These are phyloP conservation scores for Apotomis capreana DNA, from an alignment of 2,888 invertebrate species.

Conservation along the genomic window DNA sequence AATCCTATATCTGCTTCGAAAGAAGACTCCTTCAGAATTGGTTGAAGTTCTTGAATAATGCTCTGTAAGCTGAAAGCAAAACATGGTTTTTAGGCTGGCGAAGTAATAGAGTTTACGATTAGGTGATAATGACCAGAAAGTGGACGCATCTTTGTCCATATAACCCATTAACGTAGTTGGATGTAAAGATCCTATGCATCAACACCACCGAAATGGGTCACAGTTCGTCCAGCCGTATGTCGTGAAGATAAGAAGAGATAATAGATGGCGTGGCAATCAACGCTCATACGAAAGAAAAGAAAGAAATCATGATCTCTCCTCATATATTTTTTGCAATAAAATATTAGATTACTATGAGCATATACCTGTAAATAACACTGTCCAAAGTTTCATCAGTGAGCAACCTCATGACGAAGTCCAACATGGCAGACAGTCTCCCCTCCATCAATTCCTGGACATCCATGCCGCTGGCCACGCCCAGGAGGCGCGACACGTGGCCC, in stretches of 20 bases:
- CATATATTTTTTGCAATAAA: too few species aligned
- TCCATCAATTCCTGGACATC: slow-evolving; percentile 61
- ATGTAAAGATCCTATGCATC: too few species aligned
- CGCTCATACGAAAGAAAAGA: too few species aligned
- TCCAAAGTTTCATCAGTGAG: slow-evolving; percentile 75
- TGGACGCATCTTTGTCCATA: too few species aligned
- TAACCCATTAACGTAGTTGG: too few species aligned
- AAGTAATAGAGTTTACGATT: not conserved
- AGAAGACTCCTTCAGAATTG: slow-evolving; percentile 64
- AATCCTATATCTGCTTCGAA: slow-evolving; percentile 69
- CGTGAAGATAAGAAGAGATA: too few species aligned
- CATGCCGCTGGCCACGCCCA: slow-evolving; percentile 72
- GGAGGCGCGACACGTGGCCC: slow-evolving; percentile 68
- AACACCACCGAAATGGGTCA: too few species aligned
- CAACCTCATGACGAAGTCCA: slow-evolving; percentile 73
- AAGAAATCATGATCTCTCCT: too few species aligned
- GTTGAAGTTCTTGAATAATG: slow-evolving; percentile 70
- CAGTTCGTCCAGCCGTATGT: too few species aligned
- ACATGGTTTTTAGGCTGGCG: not conserved
- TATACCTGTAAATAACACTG: slow-evolving; percentile 73
- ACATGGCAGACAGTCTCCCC: slow-evolving; percentile 65
- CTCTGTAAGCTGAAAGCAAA: slow-evolving; percentile 69
- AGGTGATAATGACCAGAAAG: too few species aligned
- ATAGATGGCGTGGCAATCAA: too few species aligned
- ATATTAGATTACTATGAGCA: not conserved